These are phyloP conservation scores for Plebejus argus DNA, from an alignment of 2,888 invertebrate species.

Conservation along the genomic window DNA sequence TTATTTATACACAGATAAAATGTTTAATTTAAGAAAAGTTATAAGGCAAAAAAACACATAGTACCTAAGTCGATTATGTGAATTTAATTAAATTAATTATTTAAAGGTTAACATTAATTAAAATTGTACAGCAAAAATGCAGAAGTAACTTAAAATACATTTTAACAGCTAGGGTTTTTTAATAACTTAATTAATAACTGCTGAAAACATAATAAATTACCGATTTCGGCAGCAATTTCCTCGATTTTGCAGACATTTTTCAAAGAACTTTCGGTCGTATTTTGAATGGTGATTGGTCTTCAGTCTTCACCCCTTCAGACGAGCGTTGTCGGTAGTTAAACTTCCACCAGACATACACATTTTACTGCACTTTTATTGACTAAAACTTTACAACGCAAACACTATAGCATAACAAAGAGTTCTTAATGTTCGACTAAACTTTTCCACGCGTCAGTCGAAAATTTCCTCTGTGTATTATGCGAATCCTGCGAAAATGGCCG, in stretches of 20 bases:
- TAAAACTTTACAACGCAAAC: constrained; percentile 3
- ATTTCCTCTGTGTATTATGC: background rate
- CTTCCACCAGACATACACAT: background rate
- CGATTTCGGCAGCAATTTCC: background rate
- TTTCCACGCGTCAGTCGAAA: background rate
- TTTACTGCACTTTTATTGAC: background rate
- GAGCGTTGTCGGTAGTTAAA: constrained; percentile 16
- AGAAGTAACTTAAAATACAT: too few relatives aligned
- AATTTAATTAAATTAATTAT: too few relatives aligned
- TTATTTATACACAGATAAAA: too few relatives aligned
- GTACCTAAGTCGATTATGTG: too few relatives aligned
- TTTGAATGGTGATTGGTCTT: background rate
- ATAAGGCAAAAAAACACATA: too few relatives aligned
- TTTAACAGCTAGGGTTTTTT: background rate
- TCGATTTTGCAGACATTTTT: background rate
- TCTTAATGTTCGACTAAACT: background rate
- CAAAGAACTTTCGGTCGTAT: background rate
- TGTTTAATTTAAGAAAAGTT: too few relatives aligned
- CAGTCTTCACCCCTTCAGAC: background rate
- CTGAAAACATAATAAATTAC: background rate
- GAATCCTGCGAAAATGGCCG: background rate
- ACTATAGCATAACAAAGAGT: background rate
- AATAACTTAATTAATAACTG: background rate
- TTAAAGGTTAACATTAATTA: too few relatives aligned
- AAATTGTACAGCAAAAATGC: too few relatives aligned